Evolutionary conservation across 2,888 invertebrate genomes (phyloP).

Genomic region (Axea sp.): DNA sequence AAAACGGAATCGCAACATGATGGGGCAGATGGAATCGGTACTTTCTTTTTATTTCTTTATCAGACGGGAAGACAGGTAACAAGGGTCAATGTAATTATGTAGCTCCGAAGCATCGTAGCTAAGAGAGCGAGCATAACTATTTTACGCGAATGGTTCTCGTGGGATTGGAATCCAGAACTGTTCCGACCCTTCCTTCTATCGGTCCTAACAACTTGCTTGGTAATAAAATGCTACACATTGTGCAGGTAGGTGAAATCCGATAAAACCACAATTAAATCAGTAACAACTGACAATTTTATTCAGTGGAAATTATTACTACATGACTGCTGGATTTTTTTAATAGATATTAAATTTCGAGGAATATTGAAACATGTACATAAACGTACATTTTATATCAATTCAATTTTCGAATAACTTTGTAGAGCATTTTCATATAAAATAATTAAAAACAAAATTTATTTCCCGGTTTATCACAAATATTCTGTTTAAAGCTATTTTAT

Average conservation of each 20-base stretch:
- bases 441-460: conserved; percentile 7
- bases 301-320: conserved; percentile 31
- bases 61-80: conserved; percentile 65
- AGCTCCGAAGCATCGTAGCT: conserved; percentile 67
- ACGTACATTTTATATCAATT: not conserved
- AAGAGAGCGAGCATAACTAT: conserved; percentile 70
- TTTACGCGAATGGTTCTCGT: conserved; percentile 70
- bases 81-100: conserved; percentile 74
- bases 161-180: conserved; percentile 66
- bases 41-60: conserved; percentile 60
- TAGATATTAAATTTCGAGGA: conserved; percentile 1
- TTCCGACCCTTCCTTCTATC: conserved; percentile 61
- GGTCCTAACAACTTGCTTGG: conserved; percentile 62
- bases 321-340: conserved; percentile 14
- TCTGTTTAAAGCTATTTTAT: conserved; percentile 1
- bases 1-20: conserved; percentile 47
- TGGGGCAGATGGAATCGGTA: conserved; percentile 54
- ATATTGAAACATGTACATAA: not conserved
- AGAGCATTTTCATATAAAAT: not conserved
- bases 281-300: conserved; percentile 47
- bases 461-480: not conserved
- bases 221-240: conserved; percentile 68
- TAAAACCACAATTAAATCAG: conserved; percentile 60
- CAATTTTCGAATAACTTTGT: conserved; percentile 12
- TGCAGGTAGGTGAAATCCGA: conserved; percentile 62